phyloP scores from a whole-genome alignment of 2,113 vertebrate species.

The Dendropsophus ebraccatus region DNA sequence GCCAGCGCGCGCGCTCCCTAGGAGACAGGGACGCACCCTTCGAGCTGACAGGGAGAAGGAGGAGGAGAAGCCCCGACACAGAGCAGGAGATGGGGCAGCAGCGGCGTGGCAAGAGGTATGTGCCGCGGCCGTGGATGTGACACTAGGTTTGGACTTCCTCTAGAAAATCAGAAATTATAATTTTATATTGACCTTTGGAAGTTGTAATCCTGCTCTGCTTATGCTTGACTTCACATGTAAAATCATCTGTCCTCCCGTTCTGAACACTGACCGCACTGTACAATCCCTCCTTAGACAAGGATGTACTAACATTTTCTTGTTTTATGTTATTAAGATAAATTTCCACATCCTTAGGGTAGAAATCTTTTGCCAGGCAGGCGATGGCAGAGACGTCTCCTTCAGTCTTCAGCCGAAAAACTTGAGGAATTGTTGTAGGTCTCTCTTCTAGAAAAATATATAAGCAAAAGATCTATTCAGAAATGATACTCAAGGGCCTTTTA shows the following conservation, averaged over 20 bases:
- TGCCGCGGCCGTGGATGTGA: too few species aligned
- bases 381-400: neutral
- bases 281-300: conserved; percentile 51
- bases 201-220: too few species aligned
- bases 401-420: conserved; percentile 66
- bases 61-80: too few species aligned
- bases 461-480: neutral
- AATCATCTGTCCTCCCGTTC: conserved; percentile 47
- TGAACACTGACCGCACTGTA: conserved; percentile 66
- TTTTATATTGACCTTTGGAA: neutral
- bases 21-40: too few species aligned
- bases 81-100: too few species aligned
- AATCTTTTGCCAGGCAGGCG: conserved; percentile 67
- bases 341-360: conserved; percentile 56
- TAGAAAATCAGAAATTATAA: too few species aligned
- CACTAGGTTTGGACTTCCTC: too few species aligned
- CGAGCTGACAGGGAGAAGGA: too few species aligned
- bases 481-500: too few species aligned
- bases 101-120: too few species aligned
- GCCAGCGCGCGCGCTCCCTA: too few species aligned
- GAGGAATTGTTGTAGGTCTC: conserved; percentile 21
- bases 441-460: neutral
- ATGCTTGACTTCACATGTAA: conserved; percentile 62
- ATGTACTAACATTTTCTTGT: neutral
- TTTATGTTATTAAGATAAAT: conserved; percentile 50